Evolutionary conservation across 2,113 vertebrate species (phyloP), one percentile per base, ranked within the genome.

Genomic region (Varanus komodoensis): DNA sequence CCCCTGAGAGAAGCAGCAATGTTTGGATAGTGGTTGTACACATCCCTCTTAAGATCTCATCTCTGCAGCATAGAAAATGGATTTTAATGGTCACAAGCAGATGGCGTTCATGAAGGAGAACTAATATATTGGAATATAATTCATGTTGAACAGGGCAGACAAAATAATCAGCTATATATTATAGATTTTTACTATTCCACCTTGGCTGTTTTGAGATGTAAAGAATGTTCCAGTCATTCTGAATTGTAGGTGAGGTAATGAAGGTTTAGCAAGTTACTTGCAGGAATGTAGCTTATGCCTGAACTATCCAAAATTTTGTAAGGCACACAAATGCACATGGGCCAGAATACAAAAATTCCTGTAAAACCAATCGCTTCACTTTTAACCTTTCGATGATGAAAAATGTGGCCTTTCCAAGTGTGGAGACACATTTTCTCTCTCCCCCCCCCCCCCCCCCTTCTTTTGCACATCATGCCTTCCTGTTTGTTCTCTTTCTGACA

Each of bases 41-140:
- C 87, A 93, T 91, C 92, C 82, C 77, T 89, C 75, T 91, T 91
- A 90, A 93, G 95, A 94, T 95, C 90, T 92, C 91, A 89, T 94
- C 93, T 86, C 90, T 75, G 89, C 92, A 74, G 93, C 94, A 95
- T 89, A 90, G 93, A 96, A 94, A 96, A 96, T 96, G 94, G 93
- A 94, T 96, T 96, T 95, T 96, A 96, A 95, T 95, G 94, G 95
- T 94, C 87, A 93, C 91, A 91, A 95, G 93, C 96, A 96, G 95
- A 96, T 96, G 95, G 95, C 86, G 82, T 75, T 94, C 92, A 89
- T 94, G 92, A 94, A 95, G 95, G 44, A 75, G 48, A 93, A 34
- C 17, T 82, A 89, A 95, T 93, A 92, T 69, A 0, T 1, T 78
- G 82, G 93, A 93, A 94, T 94, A 94, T 90, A 92, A 92, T 29